Conservation (phyloP, 1,140 invertebrate species). For the Heliothis virescens region DNA sequence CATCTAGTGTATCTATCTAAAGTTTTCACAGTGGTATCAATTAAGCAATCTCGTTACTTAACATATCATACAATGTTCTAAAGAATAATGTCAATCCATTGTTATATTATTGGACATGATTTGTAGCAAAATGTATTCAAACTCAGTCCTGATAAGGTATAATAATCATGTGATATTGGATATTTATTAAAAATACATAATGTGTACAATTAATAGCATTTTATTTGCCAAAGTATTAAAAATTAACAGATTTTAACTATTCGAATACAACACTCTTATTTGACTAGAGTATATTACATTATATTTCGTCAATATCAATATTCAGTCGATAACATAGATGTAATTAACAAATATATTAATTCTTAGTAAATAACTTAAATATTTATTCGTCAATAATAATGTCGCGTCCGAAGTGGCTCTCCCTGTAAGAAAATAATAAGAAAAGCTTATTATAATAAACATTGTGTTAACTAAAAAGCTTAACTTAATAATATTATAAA, state of each 20-base stretch:
- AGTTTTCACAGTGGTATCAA: no score
- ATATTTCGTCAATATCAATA: conserved; percentile 15
- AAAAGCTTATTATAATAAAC: neutral
- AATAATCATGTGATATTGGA: neutral
- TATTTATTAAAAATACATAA: neutral
- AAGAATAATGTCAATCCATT: no score
- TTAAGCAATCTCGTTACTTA: no score
- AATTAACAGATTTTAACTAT: neutral
- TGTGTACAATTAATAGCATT: neutral
- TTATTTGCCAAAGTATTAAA: neutral
- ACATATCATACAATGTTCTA: no score
- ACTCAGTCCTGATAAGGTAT: neutral
- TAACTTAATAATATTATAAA: no score
- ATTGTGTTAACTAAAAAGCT: no score
- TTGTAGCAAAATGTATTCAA: neutral
- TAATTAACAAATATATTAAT: neutral
- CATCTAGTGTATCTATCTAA: no score
- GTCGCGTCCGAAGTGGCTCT: conserved; percentile 58
- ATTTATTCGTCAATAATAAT: conserved; percentile 46
- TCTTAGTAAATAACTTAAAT: neutral
- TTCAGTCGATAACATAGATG: conserved; percentile 12
- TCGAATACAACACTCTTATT: neutral
- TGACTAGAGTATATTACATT: conserved; percentile 31
- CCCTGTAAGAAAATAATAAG: conserved; percentile 60
- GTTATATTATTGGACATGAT: no score